Evolutionary conservation across 2,113 vertebrate species (phyloP).

Genomic region (Lepus timidus): DNA sequence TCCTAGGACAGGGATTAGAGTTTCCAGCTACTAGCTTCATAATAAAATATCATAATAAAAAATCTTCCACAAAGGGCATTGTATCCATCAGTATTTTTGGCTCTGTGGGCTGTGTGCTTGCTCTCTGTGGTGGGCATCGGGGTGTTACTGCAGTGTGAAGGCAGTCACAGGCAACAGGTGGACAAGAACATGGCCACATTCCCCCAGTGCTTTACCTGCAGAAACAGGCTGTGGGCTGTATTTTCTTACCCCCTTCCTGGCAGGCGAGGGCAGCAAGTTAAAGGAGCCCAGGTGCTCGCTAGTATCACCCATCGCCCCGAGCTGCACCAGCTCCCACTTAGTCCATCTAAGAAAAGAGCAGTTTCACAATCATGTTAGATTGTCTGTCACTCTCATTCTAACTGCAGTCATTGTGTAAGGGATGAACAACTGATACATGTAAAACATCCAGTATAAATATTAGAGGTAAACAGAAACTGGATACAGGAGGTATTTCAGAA

Average conservation of each 20-base stretch:
- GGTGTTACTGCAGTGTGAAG: not conserved
- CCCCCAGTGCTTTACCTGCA: conserved; percentile 29
- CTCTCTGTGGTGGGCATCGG: not conserved
- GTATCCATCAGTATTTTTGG: not conserved
- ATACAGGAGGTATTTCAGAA: conserved; percentile 50
- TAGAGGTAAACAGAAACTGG: conserved; percentile 16
- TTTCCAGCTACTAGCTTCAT: no score
- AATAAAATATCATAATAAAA: no score
- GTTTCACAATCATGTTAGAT: not conserved
- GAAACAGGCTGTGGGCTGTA: not conserved
- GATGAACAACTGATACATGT: conserved; percentile 18
- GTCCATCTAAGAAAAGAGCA: not conserved
- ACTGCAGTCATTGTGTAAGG: conserved; percentile 27
- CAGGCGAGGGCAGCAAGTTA: not conserved
- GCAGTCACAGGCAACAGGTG: not conserved
- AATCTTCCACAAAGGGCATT: conserved; percentile 4
- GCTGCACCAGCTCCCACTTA: not conserved
- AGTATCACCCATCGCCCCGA: not conserved
- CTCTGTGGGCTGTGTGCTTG: conserved; percentile 21
- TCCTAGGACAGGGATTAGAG: not conserved
- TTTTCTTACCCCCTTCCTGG: not conserved
- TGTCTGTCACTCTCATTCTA: conserved; percentile 52
- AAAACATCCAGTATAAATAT: conserved; percentile 22
- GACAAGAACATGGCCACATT: not conserved
- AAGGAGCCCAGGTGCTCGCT: not conserved